These are phyloP conservation scores for Eristalis tenax DNA, from an alignment of 2,888 invertebrate species.

Conservation along the genomic window DNA sequence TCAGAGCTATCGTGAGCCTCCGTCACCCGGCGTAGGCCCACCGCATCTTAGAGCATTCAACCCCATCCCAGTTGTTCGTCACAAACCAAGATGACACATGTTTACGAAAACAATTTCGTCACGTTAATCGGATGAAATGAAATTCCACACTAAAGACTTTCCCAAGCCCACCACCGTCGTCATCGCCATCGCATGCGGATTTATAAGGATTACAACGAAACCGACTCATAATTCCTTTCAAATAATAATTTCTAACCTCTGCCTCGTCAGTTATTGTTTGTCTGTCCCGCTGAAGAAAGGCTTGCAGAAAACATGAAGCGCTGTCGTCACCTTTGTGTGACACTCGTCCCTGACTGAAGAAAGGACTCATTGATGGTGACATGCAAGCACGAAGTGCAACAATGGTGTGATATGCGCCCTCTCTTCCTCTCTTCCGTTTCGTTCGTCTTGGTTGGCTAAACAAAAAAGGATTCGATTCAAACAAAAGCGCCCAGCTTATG, in stretches of 20 bases:
- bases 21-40: neutral
- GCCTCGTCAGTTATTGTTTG: constrained; percentile 3
- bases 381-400: constrained; percentile 15
- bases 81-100: constrained; percentile 4
- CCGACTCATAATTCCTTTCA: constrained; percentile 2
- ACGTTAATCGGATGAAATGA: constrained; percentile 43
- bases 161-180: neutral
- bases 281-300: constrained; percentile 2
- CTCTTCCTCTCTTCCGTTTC: neutral
- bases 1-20: neutral
- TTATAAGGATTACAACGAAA: constrained; percentile 39
- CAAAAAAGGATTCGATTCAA: constrained; percentile 31
- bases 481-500: neutral
- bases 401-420: constrained; percentile 35
- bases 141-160: constrained; percentile 49
- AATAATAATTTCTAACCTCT: constrained; percentile 29
- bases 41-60: too few relatives aligned
- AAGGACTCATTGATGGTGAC: constrained; percentile 46
- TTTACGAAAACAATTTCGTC: constrained; percentile 42
- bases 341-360: neutral
- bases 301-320: constrained; percentile 15
- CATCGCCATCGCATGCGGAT: neutral
- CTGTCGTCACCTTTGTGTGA: constrained; percentile 32
- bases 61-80: neutral
- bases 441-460: constrained; percentile 10